These are phyloP conservation scores for Hypsibius dujardini DNA, from an alignment of 1,140 invertebrate genomes.

Conservation along the genomic window DNA sequence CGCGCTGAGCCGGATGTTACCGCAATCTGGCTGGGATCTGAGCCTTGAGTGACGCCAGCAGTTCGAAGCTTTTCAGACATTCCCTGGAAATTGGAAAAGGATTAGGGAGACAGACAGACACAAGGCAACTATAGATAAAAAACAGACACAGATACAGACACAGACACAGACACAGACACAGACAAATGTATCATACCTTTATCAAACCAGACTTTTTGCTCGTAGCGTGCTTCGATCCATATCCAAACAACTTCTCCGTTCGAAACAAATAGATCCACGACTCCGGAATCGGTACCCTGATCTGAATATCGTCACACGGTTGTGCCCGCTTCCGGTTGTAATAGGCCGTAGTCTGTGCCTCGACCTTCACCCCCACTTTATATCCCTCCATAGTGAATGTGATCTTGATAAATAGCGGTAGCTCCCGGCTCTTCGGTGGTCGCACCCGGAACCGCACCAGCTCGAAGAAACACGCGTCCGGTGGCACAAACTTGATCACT, in stretches of 20 bases:
- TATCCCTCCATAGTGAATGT: constrained; percentile 25
- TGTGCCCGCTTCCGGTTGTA: constrained; percentile 73
- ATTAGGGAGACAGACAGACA: constrained; percentile 20
- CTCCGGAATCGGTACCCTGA: constrained; percentile 92
- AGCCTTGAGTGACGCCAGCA: constrained; percentile 52
- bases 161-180: too few species aligned
- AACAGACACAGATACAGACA: constrained; percentile 6
- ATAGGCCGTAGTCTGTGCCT: constrained; percentile 87
- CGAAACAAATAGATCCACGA: constrained; percentile 98
- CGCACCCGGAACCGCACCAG: constrained; percentile 86
- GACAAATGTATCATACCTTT: constrained; percentile 31
- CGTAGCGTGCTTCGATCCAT: constrained; percentile 94
- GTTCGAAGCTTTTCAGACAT: constrained; percentile 46
- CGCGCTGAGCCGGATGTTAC: constrained; percentile 94
- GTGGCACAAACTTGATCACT: constrained; percentile 74
- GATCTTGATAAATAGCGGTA: constrained; percentile 51
- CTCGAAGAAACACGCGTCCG: constrained; percentile 95
- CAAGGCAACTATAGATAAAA: constrained; percentile 19
- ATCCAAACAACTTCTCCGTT: constrained; percentile 92
- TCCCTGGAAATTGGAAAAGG: constrained; percentile 49
- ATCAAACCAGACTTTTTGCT: constrained; percentile 54
- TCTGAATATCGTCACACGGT: constrained; percentile 89
- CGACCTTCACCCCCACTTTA: constrained; percentile 72
- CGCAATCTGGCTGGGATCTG: constrained; percentile 84
- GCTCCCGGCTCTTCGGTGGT: constrained; percentile 84